These are phyloP conservation scores for Graptemys geographica DNA, from an alignment of 2,797 vertebrate species.

Conservation along the genomic window DNA sequence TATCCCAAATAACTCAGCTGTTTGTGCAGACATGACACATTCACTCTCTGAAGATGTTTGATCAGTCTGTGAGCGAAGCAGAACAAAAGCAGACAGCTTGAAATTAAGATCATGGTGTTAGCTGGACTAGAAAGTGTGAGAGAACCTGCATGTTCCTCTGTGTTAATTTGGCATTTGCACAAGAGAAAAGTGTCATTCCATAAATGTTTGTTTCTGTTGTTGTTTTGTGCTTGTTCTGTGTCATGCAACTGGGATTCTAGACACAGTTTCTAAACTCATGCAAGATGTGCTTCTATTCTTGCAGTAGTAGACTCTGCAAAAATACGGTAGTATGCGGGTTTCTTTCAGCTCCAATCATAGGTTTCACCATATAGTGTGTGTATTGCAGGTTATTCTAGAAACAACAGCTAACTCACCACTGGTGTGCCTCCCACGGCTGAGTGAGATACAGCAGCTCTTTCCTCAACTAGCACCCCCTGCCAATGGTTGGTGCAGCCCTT, in stretches of 20 bases:
- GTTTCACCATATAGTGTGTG: no score
- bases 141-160: neutral
- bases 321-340: neutral
- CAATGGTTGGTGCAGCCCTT: no score
- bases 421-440: no score
- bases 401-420: no score
- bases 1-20: neutral
- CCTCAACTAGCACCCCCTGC: no score
- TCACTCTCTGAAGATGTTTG: no score
- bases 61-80: constrained; percentile 50
- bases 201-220: neutral
- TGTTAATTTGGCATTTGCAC: neutral
- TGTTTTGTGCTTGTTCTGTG: no score
- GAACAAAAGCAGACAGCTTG: constrained; percentile 47
- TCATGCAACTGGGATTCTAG: no score
- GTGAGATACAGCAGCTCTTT: no score
- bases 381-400: no score
- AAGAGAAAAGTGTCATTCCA: neutral
- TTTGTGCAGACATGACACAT: no score
- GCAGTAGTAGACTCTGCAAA: neutral
- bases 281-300: neutral
- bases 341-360: neutral
- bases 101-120: constrained; percentile 68
- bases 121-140: constrained; percentile 27
- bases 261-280: neutral